Evolutionary conservation across 2,113 vertebrate genomes (phyloP).

Genomic region (Gracilinanus agilis): DNA sequence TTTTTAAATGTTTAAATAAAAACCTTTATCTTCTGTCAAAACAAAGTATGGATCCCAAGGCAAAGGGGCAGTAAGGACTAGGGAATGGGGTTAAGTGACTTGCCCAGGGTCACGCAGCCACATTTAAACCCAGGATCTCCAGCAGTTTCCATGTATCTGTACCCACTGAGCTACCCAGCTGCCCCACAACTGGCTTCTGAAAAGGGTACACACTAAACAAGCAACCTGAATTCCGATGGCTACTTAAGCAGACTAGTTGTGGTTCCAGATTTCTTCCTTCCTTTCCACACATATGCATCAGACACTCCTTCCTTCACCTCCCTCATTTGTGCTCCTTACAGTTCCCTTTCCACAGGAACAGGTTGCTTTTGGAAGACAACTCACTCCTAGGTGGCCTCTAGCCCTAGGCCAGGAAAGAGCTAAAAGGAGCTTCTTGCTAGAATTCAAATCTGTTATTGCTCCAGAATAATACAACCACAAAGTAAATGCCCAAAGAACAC

Average conservation of each 20-base stretch:
- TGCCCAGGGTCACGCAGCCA: too few relatives aligned
- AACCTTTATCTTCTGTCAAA: too few relatives aligned
- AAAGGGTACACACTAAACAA: not conserved
- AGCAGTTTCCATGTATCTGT: too few relatives aligned
- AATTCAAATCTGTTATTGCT: not conserved
- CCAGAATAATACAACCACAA: not conserved
- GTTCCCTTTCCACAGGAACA: not conserved
- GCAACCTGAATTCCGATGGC: not conserved
- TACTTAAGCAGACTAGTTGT: too few relatives aligned
- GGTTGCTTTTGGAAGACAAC: not conserved
- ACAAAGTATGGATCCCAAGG: too few relatives aligned
- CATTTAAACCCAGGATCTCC: too few relatives aligned
- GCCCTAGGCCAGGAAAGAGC: not conserved
- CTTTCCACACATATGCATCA: rapidly evolving
- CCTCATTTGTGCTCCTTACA: not conserved
- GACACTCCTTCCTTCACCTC: not conserved
- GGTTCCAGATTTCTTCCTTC: not conserved
- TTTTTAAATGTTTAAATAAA: too few relatives aligned
- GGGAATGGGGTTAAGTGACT: too few relatives aligned
- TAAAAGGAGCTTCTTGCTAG: not conserved
- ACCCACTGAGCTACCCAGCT: too few relatives aligned
- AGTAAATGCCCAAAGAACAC: not conserved
- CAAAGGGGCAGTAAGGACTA: too few relatives aligned
- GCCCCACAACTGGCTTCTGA: not conserved
- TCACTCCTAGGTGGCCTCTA: not conserved